Evolutionary conservation across 2,113 vertebrate species (phyloP), one percentile per base, ranked within the genome.

Genomic region (Dendrocopos noguchii): DNA sequence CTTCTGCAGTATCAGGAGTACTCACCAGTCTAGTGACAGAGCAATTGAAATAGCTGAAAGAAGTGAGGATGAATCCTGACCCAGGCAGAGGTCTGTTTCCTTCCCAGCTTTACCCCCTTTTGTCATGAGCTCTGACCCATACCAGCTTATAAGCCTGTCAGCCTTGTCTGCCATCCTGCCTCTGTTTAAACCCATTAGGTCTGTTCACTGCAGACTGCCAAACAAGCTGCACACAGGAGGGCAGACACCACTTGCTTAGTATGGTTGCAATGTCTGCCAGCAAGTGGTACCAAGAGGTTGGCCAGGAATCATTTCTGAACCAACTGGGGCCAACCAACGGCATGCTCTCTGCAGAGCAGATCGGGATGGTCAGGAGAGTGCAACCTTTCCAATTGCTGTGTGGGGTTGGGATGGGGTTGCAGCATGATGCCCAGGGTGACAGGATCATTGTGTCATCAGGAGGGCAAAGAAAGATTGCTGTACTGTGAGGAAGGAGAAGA

Each of bases 231-330:
- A 28, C 2, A 9, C 42, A 56, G 46, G 15, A 89, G 25, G 46
- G 25, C n/a, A 64, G 31, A 67, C 28, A 74, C 21, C 12, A 25
- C 12, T 72, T 82, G 31, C 65, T 74, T 55, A 28, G n/a, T 46
- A 18, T 55, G 36, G 14, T 44, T 76, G 18, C 59, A 44, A 67
- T 0, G 1, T 64, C 33, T 6, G 1, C 22, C 56, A 70, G 33
- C n/a, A 46, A 55, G 56, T 2, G 0, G 39, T 24, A 78, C 31
- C 0, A 1, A 34, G 66, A 81, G 17, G 17, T 39, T 0, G 0
- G 19, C 33, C 55, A 77, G 73, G 27, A 86, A 39, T 33, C 24
- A 55, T 42, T 78, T 71, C 52, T 78, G 57, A 74, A 42, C 19
- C 8, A 6, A 10, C 13, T 20, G 22, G 17, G 39, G 59, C 34